Evolutionary conservation across 2,888 invertebrate species (phyloP).

Genomic region (Carpatolechia fugitivella): DNA sequence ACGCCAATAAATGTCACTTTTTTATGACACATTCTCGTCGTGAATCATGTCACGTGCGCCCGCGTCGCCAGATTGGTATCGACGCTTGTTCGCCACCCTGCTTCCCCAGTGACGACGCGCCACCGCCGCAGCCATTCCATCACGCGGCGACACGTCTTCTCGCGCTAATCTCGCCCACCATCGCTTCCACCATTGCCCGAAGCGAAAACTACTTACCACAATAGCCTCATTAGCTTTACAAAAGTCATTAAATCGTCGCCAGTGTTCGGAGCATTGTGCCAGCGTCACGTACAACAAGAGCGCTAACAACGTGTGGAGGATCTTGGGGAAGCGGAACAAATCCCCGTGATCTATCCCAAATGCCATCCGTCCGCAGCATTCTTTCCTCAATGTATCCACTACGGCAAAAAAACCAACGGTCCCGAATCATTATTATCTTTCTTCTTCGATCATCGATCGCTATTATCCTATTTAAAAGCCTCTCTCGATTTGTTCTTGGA

Average conservation of each 20-base stretch:
- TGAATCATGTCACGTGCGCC: conserved; percentile 71
- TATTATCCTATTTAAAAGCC: conserved; percentile 78
- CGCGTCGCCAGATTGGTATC: conserved; percentile 67
- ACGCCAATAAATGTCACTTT: conserved; percentile 78
- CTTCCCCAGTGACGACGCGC: conserved; percentile 29
- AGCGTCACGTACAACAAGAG: conserved; percentile 67
- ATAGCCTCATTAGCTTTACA: conserved; percentile 71
- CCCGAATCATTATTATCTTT: conserved; percentile 75
- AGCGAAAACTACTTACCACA: conserved; percentile 58
- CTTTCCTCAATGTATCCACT: conserved; percentile 61
- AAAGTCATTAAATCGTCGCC: conserved; percentile 68
- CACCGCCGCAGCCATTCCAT: conserved; percentile 53
- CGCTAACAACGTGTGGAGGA: conserved; percentile 75
- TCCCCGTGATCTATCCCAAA: conserved; percentile 62
- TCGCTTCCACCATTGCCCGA: conserved; percentile 53
- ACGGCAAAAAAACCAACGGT: conserved; percentile 65
- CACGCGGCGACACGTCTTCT: conserved; percentile 49
- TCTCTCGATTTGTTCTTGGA: conserved; percentile 75
- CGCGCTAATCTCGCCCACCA: conserved; percentile 57
- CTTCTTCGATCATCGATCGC: conserved; percentile 76
- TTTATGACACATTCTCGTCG: conserved; percentile 66
- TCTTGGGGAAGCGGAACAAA: conserved; percentile 75
- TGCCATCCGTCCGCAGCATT: conserved; percentile 52
- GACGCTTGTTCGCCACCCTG: conserved; percentile 44
- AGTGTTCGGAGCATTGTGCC: conserved; percentile 53